phyloP scores from a whole-genome alignment of 2,113 vertebrate species.

The Condylura cristata region DNA sequence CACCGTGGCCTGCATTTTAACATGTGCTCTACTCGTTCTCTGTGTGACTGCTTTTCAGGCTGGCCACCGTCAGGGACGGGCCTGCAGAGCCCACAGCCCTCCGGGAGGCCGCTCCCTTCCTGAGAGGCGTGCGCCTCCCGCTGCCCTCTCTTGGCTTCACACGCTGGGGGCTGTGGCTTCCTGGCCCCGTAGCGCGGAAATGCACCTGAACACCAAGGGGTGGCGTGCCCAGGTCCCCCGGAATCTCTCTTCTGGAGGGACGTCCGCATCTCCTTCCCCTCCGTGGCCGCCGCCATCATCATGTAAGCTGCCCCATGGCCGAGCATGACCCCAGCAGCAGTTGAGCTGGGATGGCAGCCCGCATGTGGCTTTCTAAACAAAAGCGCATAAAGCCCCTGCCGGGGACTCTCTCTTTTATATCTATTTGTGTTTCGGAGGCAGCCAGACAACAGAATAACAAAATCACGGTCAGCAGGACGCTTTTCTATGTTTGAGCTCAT shows the following conservation, averaged over 20 bases:
- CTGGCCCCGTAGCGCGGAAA: conserved; percentile 28
- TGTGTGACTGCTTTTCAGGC: background rate
- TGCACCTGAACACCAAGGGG: background rate
- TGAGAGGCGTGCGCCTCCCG: background rate
- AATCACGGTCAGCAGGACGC: background rate
- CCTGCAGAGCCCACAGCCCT: background rate
- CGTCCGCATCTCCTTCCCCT: conserved; percentile 63
- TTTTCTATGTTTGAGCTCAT: conserved; percentile 7
- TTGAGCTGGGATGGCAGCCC: conserved; percentile 21
- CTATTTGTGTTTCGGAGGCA: conserved; percentile 2
- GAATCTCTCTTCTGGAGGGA: conserved; percentile 45
- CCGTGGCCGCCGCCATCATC: conserved; percentile 30
- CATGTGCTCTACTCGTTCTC: background rate
- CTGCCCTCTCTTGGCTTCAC: conserved; percentile 21
- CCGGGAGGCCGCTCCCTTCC: background rate
- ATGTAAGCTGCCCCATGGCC: conserved; percentile 24
- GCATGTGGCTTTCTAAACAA: background rate
- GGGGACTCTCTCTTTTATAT: background rate
- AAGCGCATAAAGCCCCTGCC: background rate
- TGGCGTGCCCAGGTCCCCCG: conserved; percentile 52
- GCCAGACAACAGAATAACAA: conserved; percentile 21
- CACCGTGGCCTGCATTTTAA: background rate
- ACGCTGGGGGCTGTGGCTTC: background rate
- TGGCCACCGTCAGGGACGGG: background rate
- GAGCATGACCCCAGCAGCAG: background rate